These are phyloP conservation scores for Psilopsiagon aymara DNA, from an alignment of 2,113 vertebrate genomes.

Conservation along the genomic window DNA sequence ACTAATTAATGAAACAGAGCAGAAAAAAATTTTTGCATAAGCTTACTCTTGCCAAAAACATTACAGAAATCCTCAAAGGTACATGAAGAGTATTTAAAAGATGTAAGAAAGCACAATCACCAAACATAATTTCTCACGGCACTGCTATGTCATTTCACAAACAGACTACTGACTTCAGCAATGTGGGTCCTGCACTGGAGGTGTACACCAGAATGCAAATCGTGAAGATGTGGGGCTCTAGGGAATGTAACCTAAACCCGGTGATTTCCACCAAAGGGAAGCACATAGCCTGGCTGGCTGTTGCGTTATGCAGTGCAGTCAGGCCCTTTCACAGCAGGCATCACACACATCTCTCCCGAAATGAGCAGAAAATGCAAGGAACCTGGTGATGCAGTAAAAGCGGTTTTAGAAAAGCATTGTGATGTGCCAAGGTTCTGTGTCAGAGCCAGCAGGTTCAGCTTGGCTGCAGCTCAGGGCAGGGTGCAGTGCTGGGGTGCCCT, in stretches of 20 bases:
- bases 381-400: background rate
- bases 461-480: background rate
- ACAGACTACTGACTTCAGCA: background rate
- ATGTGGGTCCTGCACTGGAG: background rate
- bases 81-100: background rate
- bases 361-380: background rate
- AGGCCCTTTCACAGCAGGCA: background rate
- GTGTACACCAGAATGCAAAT: background rate
- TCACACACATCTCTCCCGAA: background rate
- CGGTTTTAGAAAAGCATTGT: background rate
- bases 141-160: background rate
- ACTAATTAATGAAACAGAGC: background rate
- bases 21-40: background rate
- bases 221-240: background rate
- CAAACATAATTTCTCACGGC: background rate
- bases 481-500: background rate
- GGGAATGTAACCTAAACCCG: background rate
- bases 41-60: background rate
- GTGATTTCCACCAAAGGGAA: background rate
- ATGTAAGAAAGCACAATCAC: background rate
- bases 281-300: background rate
- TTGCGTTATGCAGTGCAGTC: background rate
- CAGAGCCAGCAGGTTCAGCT: background rate
- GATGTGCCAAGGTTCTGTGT: fast-evolving
- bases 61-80: background rate